Base-by-base conservation (phyloP, 2,888 invertebrate genomes). In the Andricus curvator region DNA sequence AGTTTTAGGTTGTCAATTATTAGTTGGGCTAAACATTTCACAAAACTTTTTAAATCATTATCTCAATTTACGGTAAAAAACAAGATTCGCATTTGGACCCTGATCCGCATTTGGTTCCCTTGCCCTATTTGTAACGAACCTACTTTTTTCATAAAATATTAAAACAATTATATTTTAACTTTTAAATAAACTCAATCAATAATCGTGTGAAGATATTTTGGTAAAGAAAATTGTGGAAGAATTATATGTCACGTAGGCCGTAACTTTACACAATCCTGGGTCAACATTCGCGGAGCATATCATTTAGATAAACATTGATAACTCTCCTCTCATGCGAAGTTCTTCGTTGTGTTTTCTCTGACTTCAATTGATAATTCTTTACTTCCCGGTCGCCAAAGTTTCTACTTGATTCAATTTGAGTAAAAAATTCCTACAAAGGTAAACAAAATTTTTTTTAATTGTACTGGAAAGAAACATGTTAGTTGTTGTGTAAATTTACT, bases 271-370 rank as follows among this genome's bases (percentile, higher is more conserved):
- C 86, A 88, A 89, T 82, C 83, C 85, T 88, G 86, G 88, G 85
- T 89, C 87, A 88, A 89, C 86, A 88, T 82, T 88, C 88, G 84
- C 81, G 81, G 78, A 83, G 86, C 85, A 86, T 87, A 86, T 87
- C 87, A 81, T 87, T 87, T 85, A 87, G 86, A 88, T 87, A 88
- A 89, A 88, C 85, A 86, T 80, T 79, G 85, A 88, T 87, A 88
- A 84, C 67, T 79, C 44, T 62, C 65, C 67, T 56, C 56, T 20
- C 51, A 66, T 77, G n/a, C 29, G 5, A 25, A 37, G 22, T 77
- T 51, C 60, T 60, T 60, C 60, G 25, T 41, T 44, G 60, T 65
- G 64, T 51, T 80, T 74, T 78, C 25, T 41, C 60, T 70, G 48
- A 65, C 13, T 60, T 60, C 13, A 60, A 60, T 22, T 60, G 56